Evolutionary conservation across 2,888 invertebrate genomes (phyloP).

Genomic region (Ochropleura plecta): DNA sequence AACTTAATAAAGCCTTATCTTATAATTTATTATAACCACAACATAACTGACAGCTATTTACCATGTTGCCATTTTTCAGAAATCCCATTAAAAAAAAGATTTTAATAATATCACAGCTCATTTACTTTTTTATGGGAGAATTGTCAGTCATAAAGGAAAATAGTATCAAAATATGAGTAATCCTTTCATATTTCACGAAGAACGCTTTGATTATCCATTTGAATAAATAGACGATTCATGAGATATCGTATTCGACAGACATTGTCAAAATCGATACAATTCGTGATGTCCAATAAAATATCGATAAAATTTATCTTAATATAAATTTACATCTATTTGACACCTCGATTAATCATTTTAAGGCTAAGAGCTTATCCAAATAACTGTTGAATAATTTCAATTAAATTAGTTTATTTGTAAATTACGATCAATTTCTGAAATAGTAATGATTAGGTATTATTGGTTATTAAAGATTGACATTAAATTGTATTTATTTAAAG

Average conservation of each 20-base stretch:
- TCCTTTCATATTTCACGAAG: conserved; percentile 36
- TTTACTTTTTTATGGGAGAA: conserved; percentile 9
- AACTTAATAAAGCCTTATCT: background rate
- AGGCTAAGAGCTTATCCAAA: conserved; percentile 13
- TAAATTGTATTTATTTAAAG: background rate
- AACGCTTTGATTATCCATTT: conserved; percentile 61
- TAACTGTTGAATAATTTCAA: background rate
- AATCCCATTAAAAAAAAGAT: background rate
- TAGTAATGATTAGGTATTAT: background rate
- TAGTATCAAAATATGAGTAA: conserved; percentile 20
- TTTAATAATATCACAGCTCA: background rate
- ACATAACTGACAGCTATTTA: background rate
- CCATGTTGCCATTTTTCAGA: background rate
- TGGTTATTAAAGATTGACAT: background rate
- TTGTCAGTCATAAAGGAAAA: conserved; percentile 1
- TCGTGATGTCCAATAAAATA: conserved; percentile 58
- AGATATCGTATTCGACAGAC: conserved; percentile 61
- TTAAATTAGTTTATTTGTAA: background rate
- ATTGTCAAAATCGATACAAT: conserved; percentile 64
- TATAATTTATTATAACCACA: background rate
- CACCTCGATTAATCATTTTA: background rate
- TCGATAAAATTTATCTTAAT: conserved; percentile 42
- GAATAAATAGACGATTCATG: conserved; percentile 59
- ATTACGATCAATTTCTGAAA: background rate
- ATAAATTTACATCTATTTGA: background rate